Evolutionary conservation across 2,113 vertebrate species (phyloP).

Genomic region (Leucopsar rothschildi): DNA sequence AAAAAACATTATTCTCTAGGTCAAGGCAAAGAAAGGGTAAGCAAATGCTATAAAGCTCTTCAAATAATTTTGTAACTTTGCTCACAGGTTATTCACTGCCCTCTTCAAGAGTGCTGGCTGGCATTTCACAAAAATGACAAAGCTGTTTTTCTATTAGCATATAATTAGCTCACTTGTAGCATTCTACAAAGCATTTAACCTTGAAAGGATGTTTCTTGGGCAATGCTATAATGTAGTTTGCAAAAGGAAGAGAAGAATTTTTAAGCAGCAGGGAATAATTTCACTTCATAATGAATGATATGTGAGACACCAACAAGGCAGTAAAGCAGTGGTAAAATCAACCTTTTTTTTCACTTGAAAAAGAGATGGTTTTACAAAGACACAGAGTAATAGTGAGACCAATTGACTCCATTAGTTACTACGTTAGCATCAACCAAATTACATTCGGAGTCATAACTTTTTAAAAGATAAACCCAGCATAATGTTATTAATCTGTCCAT

Average conservation of each 20-base stretch:
- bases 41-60: neutral
- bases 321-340: neutral
- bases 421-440: neutral
- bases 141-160: constrained; percentile 2
- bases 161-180: neutral
- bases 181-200: neutral
- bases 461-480: neutral
- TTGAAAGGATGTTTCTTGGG: neutral
- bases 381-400: neutral
- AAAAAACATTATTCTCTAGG: neutral
- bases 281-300: neutral
- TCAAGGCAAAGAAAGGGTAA: neutral
- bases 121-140: neutral
- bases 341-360: neutral
- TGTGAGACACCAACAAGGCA: neutral
- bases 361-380: neutral
- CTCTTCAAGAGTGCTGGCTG: neutral
- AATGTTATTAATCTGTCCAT: neutral
- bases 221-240: neutral
- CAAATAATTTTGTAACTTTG: neutral
- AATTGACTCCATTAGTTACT: neutral
- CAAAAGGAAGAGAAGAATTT: neutral
- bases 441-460: neutral
- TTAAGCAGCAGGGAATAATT: neutral
- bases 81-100: neutral